Percentiles rank a stretch among this genome's conserved stretches.
phyloP scores from a whole-genome alignment of 2,888 invertebrate genomes.

The Polia nebulosa region DNA sequence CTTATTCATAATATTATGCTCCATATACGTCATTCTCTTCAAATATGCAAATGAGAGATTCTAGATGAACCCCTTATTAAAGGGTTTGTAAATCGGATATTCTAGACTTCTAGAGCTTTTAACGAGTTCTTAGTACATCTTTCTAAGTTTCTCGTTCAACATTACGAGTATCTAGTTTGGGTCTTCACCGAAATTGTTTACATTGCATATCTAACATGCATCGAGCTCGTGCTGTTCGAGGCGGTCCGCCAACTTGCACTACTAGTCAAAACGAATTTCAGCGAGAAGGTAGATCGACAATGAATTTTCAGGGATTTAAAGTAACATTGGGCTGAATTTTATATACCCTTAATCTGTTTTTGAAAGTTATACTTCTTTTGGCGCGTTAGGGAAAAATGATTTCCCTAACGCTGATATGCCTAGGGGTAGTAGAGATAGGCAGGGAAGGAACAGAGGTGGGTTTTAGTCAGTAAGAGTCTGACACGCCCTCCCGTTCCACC shows the following conservation, averaged over 20 bases:
- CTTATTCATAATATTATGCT: not conserved
- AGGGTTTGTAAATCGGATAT: slow-evolving; percentile 19
- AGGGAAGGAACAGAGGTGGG: no score
- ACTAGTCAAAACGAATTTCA: slow-evolving; percentile 9
- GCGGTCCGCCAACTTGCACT: not conserved
- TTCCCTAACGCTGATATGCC: no score
- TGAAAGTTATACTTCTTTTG: no score
- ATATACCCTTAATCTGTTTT: not conserved
- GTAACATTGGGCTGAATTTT: not conserved
- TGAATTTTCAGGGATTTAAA: not conserved
- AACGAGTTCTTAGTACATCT: slow-evolving; percentile 5
- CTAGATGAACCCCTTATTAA: slow-evolving; percentile 8
- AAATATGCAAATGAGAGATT: slow-evolving; percentile 21
- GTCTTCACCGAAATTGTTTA: slow-evolving; percentile 33
- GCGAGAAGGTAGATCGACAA: no score
- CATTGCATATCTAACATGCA: slow-evolving; percentile 35
- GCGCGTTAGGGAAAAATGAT: no score
- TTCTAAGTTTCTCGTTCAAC: slow-evolving; percentile 28
- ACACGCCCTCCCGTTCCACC: no score
- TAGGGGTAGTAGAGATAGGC: no score
- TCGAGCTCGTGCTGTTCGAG: not conserved
- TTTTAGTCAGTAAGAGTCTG: no score
- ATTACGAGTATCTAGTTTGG: slow-evolving; percentile 31
- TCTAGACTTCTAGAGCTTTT: slow-evolving; percentile 35
- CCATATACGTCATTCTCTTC: slow-evolving; percentile 5